Base-by-base conservation (phyloP, 2,888 invertebrate genomes). In the Theodoxus fluviatilis region DNA sequence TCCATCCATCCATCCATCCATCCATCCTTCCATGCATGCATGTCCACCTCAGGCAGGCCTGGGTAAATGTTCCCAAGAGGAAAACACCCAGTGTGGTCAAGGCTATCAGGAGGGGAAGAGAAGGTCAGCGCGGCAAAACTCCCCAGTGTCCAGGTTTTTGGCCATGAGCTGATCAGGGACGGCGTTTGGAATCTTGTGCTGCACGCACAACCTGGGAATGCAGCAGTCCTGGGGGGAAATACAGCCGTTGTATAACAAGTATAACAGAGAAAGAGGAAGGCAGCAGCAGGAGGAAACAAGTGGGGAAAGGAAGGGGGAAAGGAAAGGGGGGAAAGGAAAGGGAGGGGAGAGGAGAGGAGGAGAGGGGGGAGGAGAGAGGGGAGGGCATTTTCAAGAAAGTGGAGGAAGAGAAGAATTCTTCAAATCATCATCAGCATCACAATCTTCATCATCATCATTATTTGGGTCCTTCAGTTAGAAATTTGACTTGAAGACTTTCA, bases 181-280 rank as follows among this genome's bases (percentile, higher is more conserved):
- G n/a, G 81, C 81, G 74, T 86, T 86, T 6, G 85, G 85, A 55
- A 81, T 78, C 3, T 75, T 78, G 74, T 86, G 85, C 31, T 77
- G 76, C 25, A 79, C 78, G 70, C 76, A 81, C 38, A 86, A 73
- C 31, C 84, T 75, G 0, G 78, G 75, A 4, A 85, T 78, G 68
- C 83, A 82, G 68, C 79, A 80, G 71, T 85, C 84, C 84, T 85
- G 78, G 9, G 80, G 78, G 49, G 52, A 68, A 33, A 57, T 49
- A 3, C 15, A 25, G 28, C 18, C 33, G 18, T 61, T n/a, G 7
- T 28, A n/a, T 37, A 59, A 61, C 33, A 37, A 33, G 7, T 15
- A 3, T 38, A 33, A 3, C 47, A n/a, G n/a, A n/a, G n/a, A n/a
- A n/a, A n/a, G n/a, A n/a, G n/a, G n/a, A n/a, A n/a, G n/a, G n/a